Base-by-base conservation (phyloP, 2,797 vertebrate species). In the Bryconaethiops microstoma region DNA sequence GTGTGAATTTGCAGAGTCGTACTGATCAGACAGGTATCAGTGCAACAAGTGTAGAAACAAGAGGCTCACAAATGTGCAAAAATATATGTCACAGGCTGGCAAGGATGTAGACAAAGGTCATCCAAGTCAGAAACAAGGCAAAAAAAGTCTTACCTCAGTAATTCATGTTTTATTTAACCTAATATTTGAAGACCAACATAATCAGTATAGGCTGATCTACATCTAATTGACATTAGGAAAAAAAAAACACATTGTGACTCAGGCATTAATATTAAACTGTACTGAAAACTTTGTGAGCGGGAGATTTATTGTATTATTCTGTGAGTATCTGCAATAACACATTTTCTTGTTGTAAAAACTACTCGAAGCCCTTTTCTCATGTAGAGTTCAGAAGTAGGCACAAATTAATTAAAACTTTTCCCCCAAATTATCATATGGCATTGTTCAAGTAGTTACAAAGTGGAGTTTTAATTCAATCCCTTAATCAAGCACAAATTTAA, bases 281-380 rank as follows among this genome's bases (percentile, higher is more conserved):
- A 50, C 16, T 42, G 45, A 60, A 72, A 75, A 72, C 50, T 50
- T 23, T 13, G 17, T 70, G 8, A 75, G 25, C 35, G 17, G 77
- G 57, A 69, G 62, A 72, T 48, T 74, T 62, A 35, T 67, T 45
- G 73, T n/a, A 21, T 76, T 79, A 35, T 57, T 83, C 57, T 39
- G 16, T 70, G 55, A 25, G 16, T 70, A 17, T 57, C 63, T 70
- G 10, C 12, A 78, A 68, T 62, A 78, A 76, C 69, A 77, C 16
- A 60, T 75, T 78, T 64, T 23, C 70, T 29, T 65, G 63, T 40
- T 63, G 35, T 65, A 59, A 79, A 68, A 79, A 80, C 76, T 77
- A 71, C 78, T 79, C 10, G 48, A 71, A 76, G 59, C 39, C 21
- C 16, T 69, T 82, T 72, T 21, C 67, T 78, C 67, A 64, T 71